Evolutionary conservation across 2,797 vertebrate species (phyloP).

Genomic region (Pseudochirops corinnae): DNA sequence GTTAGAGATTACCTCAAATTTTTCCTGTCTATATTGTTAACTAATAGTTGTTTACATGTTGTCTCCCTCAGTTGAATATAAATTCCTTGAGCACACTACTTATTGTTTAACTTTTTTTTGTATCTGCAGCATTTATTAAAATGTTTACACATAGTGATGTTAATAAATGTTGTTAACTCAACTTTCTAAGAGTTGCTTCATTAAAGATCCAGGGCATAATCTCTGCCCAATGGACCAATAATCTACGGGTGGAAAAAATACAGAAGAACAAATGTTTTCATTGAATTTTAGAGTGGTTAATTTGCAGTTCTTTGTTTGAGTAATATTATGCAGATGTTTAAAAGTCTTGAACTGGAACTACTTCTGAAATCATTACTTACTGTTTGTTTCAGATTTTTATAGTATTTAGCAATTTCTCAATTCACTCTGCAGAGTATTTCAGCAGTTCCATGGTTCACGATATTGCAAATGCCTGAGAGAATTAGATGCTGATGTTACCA

Average conservation of each 20-base stretch:
- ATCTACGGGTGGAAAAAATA: neutral
- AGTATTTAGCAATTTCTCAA: neutral
- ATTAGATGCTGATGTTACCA: conserved; percentile 6
- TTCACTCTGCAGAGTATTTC: neutral
- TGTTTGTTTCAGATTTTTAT: neutral
- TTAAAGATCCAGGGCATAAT: neutral
- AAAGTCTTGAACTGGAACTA: neutral
- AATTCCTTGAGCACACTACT: neutral
- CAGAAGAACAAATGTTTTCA: conserved; percentile 21
- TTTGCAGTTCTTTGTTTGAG: neutral
- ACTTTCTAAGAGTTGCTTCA: neutral
- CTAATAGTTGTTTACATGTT: neutral
- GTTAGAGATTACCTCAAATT: neutral
- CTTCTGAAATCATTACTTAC: neutral
- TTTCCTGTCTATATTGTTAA: neutral
- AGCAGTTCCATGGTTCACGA: conserved; percentile 27
- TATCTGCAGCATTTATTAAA: neutral
- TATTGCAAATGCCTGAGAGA: conserved; percentile 12
- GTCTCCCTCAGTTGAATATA: neutral
- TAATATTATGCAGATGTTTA: neutral
- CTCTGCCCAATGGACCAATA: neutral
- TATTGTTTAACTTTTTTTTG: neutral
- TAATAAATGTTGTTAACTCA: neutral
- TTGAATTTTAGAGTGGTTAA: neutral
- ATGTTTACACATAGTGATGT: neutral